Base-by-base conservation (phyloP, 2,888 invertebrate genomes). In the Vanessa cardui region DNA sequence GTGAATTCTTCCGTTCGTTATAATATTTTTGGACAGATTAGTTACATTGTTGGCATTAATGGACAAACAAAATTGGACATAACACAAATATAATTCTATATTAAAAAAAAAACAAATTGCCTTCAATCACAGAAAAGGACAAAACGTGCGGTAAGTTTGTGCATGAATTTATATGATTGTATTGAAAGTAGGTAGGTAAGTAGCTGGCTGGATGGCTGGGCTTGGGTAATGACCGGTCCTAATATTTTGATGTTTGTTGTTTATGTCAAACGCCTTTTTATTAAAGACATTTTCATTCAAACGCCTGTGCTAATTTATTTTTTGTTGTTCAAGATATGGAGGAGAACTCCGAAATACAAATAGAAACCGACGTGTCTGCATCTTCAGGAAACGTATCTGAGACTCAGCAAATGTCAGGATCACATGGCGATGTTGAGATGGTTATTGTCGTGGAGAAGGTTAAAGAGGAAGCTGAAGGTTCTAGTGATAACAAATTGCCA, bases 351-450 rank as follows among this genome's bases (percentile, higher is more conserved):
- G 88, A 88, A 72, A 75, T 80, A 67, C 86, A 86, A 79, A 88
- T 89, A 89, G 91, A 90, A 79, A 88, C 89, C 58, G 88, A 90
- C 71, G 89, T 90, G 68, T 86, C 91, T 46, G 89, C 91, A 33
- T 89, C 89, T 60, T 88, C 88, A 20, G 84, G 82, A 47, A 89
- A 90, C 72, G 80, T 83, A 6, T 83, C 82, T 33, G 86, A 87
- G 70, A 78, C 80, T 46, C 84, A 86, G 76, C 83, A 86, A 76
- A 81, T 83, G 61, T 79, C 84, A 20, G 84, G 82, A 21, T 83
- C 84, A 8, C 81, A 81, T 69, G 81, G 82, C n/a, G 80, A 85
- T 75, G 83, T 90, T 47, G 87, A 90, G 73, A 88, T 85, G 77
- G 80, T 87, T 18, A 82, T 90, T 71, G 82, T 86, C 64, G 87